Conservation (phyloP, 35 echinoderm and acorn worm genomes). For the Nesometra sesokonis region DNA sequence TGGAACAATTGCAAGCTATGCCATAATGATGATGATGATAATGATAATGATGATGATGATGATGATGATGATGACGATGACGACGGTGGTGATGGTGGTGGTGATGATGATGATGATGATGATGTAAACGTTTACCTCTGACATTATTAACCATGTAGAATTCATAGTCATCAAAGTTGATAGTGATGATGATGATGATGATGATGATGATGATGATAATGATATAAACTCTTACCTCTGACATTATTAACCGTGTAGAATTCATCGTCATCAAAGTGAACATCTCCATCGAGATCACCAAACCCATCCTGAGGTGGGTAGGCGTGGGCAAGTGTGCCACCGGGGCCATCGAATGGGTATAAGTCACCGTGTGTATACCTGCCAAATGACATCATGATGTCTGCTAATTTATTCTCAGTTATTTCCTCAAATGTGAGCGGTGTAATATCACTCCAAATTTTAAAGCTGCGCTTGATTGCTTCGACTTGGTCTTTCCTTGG, state of each 20-base stretch:
- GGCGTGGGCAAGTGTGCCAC: slow-evolving; percentile 45
- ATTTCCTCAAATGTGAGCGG: slow-evolving; percentile 58
- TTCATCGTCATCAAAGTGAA: slow-evolving; percentile 14
- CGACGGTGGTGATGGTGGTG: background rate
- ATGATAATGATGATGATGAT: too few species aligned
- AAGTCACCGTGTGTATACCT: slow-evolving; percentile 27
- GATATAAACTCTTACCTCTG: background rate
- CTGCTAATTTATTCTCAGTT: slow-evolving; percentile 2
- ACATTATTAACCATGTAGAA: too few species aligned
- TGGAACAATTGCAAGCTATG: too few species aligned
- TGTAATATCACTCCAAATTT: slow-evolving; percentile 59
- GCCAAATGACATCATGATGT: slow-evolving; percentile 48
- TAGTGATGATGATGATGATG: background rate
- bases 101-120: background rate
- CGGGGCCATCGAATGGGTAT: slow-evolving; percentile 48
- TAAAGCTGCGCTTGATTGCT: slow-evolving; percentile 48
- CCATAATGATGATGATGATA: too few species aligned
- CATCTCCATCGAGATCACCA: slow-evolving; percentile 43
- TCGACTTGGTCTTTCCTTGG: background rate
- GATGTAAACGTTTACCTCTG: too few species aligned
- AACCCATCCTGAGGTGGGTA: slow-evolving; percentile 30
- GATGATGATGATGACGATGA: background rate
- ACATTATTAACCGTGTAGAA: background rate
- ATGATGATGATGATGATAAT: background rate
- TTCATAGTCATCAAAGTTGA: background rate